Percentiles rank a stretch among this genome's conserved stretches.
Evolutionary conservation across 2,113 vertebrate species (phyloP).

Genomic region (Podarcis cretensis): DNA sequence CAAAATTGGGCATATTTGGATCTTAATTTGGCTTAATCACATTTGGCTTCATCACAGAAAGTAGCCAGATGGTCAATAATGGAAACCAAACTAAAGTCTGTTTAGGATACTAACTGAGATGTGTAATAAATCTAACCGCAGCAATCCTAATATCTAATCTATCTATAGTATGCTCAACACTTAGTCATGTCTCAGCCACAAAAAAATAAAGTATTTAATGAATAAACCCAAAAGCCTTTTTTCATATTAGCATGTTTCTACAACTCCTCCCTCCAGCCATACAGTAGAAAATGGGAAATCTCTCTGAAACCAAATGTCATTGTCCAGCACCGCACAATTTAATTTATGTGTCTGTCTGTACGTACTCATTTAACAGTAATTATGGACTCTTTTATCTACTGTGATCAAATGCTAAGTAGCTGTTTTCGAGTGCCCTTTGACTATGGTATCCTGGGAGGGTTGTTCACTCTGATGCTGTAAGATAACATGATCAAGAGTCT

Average conservation of each 20-base stretch:
- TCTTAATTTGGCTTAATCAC: slow-evolving; percentile 1
- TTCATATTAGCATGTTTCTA: background rate
- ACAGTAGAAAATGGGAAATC: background rate
- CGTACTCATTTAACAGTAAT: slow-evolving; percentile 36
- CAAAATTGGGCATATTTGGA: background rate
- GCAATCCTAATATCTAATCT: background rate
- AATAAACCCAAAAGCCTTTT: slow-evolving; percentile 29
- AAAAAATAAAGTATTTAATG: slow-evolving; percentile 4
- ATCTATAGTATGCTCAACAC: background rate
- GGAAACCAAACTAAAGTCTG: slow-evolving; percentile 10
- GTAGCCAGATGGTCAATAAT: background rate
- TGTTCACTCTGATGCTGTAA: background rate
- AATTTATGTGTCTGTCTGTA: slow-evolving; percentile 5
- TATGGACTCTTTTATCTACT: background rate
- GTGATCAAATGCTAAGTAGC: slow-evolving; percentile 4
- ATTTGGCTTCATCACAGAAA: background rate
- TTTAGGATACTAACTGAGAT: background rate
- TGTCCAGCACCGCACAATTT: background rate
- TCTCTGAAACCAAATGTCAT: background rate
- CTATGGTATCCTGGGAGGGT: background rate
- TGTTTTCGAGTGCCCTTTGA: slow-evolving; percentile 18
- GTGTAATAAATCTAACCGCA: background rate
- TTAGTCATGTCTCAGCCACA: background rate
- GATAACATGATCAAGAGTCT: slow-evolving; percentile 3
- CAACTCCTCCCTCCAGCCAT: background rate